Conservation (phyloP, 2,888 invertebrate genomes). For the Seira ritae region DNA sequence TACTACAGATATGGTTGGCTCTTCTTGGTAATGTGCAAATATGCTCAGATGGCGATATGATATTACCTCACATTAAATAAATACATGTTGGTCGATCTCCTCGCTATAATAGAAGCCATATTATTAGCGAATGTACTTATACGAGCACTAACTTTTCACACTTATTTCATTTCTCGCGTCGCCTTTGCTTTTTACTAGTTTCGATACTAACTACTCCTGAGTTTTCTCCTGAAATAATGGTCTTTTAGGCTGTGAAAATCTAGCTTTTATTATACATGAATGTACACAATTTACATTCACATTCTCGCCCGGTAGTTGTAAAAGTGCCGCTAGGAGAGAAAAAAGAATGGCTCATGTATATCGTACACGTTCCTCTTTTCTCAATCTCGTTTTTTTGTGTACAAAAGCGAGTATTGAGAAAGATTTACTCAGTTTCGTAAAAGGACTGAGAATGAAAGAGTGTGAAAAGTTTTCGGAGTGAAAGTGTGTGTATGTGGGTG, state of each 20-base stretch:
- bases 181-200: neutral
- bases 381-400: conserved; percentile 33
- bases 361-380: conserved; percentile 14
- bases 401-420: conserved; percentile 34
- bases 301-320: conserved; percentile 44
- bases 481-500: no score
- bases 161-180: neutral
- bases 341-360: conserved; percentile 19
- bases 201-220: neutral
- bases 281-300: conserved; percentile 50
- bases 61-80: neutral
- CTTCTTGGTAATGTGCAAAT: neutral
- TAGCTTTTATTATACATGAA: conserved; percentile 39
- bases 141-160: neutral
- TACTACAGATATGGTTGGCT: no score
- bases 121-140: neutral
- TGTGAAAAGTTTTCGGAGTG: neutral
- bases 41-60: neutral
- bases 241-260: conserved; percentile 35
- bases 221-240: neutral
- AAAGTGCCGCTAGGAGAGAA: conserved; percentile 28
- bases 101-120: neutral
- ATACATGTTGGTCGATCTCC: neutral
- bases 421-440: conserved; percentile 42
- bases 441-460: conserved; percentile 25